Conservation (phyloP, 2,888 invertebrate species). For the Tenthredo notha region DNA sequence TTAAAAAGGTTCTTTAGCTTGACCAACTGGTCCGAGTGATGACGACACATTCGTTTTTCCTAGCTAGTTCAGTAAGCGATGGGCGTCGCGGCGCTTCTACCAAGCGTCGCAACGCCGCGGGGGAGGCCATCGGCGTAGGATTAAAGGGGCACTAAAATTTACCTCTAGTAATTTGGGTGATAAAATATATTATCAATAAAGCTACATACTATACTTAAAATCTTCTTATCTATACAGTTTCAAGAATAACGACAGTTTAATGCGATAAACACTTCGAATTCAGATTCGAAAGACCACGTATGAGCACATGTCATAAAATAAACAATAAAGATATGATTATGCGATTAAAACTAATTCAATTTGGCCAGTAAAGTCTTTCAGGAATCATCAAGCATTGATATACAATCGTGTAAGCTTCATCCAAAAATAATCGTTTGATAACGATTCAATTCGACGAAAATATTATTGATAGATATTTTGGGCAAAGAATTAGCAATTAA, state of each 20-base stretch:
- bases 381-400: not conserved
- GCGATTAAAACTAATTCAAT: not conserved
- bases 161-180: not conserved
- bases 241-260: not conserved
- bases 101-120: slow-evolving; percentile 52
- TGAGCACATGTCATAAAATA: not conserved
- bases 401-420: not conserved
- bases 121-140: slow-evolving; percentile 53
- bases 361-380: not conserved
- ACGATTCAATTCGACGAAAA: not conserved
- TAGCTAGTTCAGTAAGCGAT: slow-evolving; percentile 32
- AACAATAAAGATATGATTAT: not conserved
- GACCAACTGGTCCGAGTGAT: slow-evolving; percentile 54
- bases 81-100: slow-evolving; percentile 43
- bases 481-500: not conserved
- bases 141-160: slow-evolving; percentile 40
- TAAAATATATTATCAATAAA: not conserved
- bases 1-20: slow-evolving; percentile 21
- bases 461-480: not conserved
- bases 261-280: not conserved
- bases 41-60: slow-evolving; percentile 48
- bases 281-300: not conserved
- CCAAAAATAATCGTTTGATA: not conserved
- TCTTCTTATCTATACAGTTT: not conserved
- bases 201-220: not conserved